phyloP scores from a whole-genome alignment of 2,888 invertebrate species.

The Orthosia gracilis region DNA sequence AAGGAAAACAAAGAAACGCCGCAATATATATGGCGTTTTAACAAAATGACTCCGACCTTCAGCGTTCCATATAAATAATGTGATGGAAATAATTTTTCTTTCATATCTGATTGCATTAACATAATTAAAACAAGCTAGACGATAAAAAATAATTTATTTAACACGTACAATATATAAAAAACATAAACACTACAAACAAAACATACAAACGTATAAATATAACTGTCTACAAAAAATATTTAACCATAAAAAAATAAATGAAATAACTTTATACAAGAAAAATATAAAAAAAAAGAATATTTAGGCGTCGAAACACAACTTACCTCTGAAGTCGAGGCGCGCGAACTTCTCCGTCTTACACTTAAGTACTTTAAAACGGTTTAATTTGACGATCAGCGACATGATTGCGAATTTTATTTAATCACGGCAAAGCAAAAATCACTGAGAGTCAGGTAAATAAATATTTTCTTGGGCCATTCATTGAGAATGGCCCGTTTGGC shows the following conservation, averaged over 20 bases:
- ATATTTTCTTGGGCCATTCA: constrained; percentile 21
- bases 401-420: constrained; percentile 79
- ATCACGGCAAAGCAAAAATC: not conserved
- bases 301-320: constrained; percentile 72
- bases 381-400: constrained; percentile 93
- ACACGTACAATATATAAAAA: not conserved
- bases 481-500: constrained; percentile 36
- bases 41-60: constrained; percentile 32
- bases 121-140: constrained; percentile 51
- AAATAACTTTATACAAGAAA: not conserved
- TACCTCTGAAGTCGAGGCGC: constrained; percentile 95
- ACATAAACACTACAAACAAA: constrained; percentile 1
- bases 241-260: not conserved
- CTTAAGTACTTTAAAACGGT: constrained; percentile 93
- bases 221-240: not conserved
- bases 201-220: not conserved
- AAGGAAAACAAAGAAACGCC: constrained; percentile 42
- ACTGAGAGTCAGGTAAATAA: constrained; percentile 5
- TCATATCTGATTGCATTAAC: constrained; percentile 43
- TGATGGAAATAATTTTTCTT: constrained; percentile 17
- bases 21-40: constrained; percentile 14
- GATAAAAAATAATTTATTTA: constrained; percentile 20
- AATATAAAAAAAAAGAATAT: not conserved
- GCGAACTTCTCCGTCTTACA: constrained; percentile 93
- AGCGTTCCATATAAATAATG: constrained; percentile 20